These are phyloP conservation scores for Catharus minimus DNA, from an alignment of 2,113 vertebrate genomes.

Conservation along the genomic window DNA sequence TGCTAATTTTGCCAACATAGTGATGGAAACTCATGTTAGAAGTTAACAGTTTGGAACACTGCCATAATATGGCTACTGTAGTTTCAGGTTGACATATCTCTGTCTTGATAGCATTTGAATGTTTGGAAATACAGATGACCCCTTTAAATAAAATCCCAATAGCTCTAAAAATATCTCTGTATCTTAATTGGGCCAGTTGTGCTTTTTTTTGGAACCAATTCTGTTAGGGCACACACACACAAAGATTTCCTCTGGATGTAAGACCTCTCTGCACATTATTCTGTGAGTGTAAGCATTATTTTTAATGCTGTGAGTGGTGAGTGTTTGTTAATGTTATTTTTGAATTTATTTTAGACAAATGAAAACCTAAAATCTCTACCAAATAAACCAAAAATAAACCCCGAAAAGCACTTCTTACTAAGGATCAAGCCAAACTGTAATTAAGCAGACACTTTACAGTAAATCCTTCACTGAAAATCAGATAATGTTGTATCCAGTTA, in stretches of 20 bases:
- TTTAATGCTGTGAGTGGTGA: not conserved
- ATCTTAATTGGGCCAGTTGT: not conserved
- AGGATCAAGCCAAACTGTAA: not conserved
- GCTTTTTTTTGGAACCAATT: not conserved
- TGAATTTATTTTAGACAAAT: not conserved
- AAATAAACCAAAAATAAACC: not conserved
- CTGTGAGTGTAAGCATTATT: not conserved
- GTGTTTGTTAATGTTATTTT: not conserved
- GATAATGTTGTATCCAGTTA: conserved; percentile 14
- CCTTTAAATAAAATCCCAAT: not conserved
- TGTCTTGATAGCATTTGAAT: not conserved
- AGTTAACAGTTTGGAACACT: not conserved
- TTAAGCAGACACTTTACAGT: not conserved
- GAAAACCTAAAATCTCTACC: not conserved
- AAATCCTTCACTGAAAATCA: conserved; percentile 2
- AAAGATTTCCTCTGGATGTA: not conserved
- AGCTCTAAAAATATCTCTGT: not conserved
- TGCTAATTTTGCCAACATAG: conserved; percentile 7
- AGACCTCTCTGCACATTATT: not conserved
- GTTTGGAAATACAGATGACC: not conserved
- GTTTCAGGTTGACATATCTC: conserved; percentile 11
- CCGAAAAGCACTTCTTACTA: not conserved
- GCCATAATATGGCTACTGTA: not conserved
- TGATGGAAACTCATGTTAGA: conserved; percentile 12
- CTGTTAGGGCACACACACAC: not conserved